These are phyloP conservation scores for Drosophila busckii DNA, from an alignment of 1,140 invertebrate species.

Conservation along the genomic window DNA sequence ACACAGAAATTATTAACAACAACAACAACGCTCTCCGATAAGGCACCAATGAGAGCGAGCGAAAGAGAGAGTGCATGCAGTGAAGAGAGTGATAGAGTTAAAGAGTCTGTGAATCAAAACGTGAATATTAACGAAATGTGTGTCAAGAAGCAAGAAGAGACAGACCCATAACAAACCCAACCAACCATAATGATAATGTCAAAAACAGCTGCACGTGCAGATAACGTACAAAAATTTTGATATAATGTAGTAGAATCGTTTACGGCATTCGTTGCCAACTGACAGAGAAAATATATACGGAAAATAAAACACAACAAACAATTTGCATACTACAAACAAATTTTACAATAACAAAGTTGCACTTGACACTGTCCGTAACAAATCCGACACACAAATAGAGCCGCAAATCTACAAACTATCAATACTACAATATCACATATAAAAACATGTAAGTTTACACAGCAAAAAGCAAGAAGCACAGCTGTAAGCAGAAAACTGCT, in stretches of 20 bases:
- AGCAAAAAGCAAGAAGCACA: conserved; percentile 3
- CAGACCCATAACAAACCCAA: too few species aligned
- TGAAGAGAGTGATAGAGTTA: conserved; percentile 2
- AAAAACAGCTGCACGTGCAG: too few species aligned
- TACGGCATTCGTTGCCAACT: too few species aligned
- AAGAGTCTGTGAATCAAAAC: conserved; percentile 8
- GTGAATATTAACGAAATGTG: conserved; percentile 60
- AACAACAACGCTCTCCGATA: too few species aligned
- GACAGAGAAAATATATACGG: conserved; percentile 14
- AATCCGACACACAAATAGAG: too few species aligned
- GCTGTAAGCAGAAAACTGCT: not conserved
- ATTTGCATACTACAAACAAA: conserved; percentile 40
- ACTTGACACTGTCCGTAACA: conserved; percentile 36
- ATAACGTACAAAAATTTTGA: too few species aligned
- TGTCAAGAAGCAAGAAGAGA: conserved; percentile 44
- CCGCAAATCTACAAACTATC: conserved; percentile 12
- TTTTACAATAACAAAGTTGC: conserved; percentile 22
- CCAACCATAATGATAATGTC: too few species aligned
- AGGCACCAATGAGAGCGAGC: not conserved
- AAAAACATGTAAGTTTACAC: conserved; percentile 51
- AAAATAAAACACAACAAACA: conserved; percentile 20
- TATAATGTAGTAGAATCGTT: too few species aligned
- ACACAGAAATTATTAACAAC: conserved; percentile 4
- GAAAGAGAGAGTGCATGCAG: conserved; percentile 2
- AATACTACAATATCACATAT: too few species aligned